phyloP scores from a whole-genome alignment of 2,113 vertebrate species.

The Corvus cornix region DNA sequence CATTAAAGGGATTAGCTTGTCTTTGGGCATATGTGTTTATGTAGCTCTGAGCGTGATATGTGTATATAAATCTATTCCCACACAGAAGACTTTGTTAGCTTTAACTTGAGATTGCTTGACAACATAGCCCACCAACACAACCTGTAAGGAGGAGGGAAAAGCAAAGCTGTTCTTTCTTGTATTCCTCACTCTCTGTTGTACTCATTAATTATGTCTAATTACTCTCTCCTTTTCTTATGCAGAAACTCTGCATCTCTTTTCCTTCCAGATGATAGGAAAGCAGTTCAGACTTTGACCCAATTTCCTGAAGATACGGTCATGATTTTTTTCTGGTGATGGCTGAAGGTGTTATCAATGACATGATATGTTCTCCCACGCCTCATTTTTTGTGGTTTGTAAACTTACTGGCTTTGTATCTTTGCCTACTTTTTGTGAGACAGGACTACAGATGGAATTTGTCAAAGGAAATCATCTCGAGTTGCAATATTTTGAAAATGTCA shows the following conservation, averaged over 20 bases:
- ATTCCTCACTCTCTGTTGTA: not conserved
- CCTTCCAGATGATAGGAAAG: not conserved
- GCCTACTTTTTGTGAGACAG: not conserved
- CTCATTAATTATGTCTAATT: not conserved
- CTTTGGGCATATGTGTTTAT: slow-evolving; percentile 38
- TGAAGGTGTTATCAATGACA: not conserved
- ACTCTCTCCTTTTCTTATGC: not conserved
- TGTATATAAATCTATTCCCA: slow-evolving; percentile 17
- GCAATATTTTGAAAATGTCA: not conserved
- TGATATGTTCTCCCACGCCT: not conserved
- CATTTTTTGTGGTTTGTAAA: not conserved
- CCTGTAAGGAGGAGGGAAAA: not conserved
- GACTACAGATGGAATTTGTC: not conserved
- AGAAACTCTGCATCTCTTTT: not conserved
- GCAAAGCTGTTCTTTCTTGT: not conserved
- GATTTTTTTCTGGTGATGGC: not conserved
- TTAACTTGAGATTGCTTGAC: not conserved
- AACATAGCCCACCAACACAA: slow-evolving; percentile 2
- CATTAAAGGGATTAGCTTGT: slow-evolving; percentile 28
- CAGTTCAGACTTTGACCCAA: not conserved
- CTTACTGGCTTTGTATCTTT: not conserved
- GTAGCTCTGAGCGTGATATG: not conserved
- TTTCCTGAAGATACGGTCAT: not conserved
- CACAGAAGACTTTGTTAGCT: not conserved
- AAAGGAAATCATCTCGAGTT: not conserved